phyloP scores from a whole-genome alignment of 2,888 invertebrate species.

The Apamea monoglypha region DNA sequence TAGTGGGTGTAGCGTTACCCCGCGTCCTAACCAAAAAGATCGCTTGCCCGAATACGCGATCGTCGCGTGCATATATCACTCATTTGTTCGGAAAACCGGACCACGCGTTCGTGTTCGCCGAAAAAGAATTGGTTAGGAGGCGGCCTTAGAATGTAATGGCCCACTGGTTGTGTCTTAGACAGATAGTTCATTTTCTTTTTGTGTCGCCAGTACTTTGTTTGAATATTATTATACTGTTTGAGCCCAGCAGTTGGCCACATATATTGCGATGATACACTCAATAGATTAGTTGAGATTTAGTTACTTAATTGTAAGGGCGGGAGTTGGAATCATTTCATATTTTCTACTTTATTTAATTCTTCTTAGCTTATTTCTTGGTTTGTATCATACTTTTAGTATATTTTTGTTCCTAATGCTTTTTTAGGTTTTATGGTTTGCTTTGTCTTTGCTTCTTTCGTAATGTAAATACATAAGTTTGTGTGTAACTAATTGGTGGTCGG shows the following conservation, averaged over 20 bases:
- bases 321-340: neutral
- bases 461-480: neutral
- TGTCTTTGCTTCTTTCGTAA: neutral
- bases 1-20: neutral
- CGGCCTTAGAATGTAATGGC: neutral
- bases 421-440: neutral
- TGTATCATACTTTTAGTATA: neutral
- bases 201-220: neutral
- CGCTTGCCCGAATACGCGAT: neutral
- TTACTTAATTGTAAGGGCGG: neutral
- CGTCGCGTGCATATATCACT: neutral
- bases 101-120: neutral
- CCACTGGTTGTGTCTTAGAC: neutral
- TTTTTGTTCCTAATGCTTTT: conserved; percentile 31
- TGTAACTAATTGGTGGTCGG: neutral
- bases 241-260: neutral
- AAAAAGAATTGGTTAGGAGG: conserved; percentile 2
- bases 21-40: conserved; percentile 7
- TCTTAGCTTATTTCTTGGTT: neutral
- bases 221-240: neutral
- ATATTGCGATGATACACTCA: neutral
- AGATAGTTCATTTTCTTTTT: neutral
- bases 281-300: conserved; percentile 10
- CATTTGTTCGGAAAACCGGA: neutral
- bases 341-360: neutral